These are phyloP conservation scores for Zaprionus capensis DNA, from an alignment of 1,140 invertebrate genomes.

Conservation along the genomic window DNA sequence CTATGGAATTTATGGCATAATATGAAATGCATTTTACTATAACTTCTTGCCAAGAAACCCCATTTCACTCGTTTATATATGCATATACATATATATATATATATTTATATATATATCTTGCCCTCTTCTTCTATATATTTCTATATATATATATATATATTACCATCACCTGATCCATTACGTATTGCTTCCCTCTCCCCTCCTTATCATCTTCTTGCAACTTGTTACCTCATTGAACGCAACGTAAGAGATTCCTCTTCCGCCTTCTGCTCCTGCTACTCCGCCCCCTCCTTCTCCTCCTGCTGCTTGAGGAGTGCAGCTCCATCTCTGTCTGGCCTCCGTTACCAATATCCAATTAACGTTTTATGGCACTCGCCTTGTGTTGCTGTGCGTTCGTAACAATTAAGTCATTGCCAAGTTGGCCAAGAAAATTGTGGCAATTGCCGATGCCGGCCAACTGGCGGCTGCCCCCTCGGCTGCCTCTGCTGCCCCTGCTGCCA, in stretches of 20 bases:
- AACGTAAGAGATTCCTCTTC: slow-evolving; percentile 6
- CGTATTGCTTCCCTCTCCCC: too few relatives aligned
- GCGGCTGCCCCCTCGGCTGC: not conserved
- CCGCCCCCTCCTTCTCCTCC: not conserved
- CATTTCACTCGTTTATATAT: not conserved
- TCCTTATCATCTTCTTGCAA: too few relatives aligned
- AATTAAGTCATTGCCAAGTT: slow-evolving; percentile 49
- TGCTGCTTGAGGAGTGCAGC: not conserved
- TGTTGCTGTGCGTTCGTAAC: not conserved
- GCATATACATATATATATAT: not conserved
- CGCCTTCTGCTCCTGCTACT: not conserved
- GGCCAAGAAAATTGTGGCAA: slow-evolving; percentile 43
- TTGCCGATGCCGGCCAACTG: not conserved
- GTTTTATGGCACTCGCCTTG: slow-evolving; percentile 31
- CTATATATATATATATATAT: too few relatives aligned
- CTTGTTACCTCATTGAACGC: not conserved
- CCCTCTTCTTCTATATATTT: not conserved
- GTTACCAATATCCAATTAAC: slow-evolving; percentile 30
- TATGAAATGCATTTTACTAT: too few relatives aligned
- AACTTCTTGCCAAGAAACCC: too few relatives aligned
- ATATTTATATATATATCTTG: not conserved
- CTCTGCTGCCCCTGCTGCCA: not conserved
- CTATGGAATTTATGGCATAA: too few relatives aligned
- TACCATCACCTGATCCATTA: too few relatives aligned
- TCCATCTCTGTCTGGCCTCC: not conserved